Evolutionary conservation across 2,888 invertebrate genomes (phyloP).

Genomic region (Plebejus melissa): DNA sequence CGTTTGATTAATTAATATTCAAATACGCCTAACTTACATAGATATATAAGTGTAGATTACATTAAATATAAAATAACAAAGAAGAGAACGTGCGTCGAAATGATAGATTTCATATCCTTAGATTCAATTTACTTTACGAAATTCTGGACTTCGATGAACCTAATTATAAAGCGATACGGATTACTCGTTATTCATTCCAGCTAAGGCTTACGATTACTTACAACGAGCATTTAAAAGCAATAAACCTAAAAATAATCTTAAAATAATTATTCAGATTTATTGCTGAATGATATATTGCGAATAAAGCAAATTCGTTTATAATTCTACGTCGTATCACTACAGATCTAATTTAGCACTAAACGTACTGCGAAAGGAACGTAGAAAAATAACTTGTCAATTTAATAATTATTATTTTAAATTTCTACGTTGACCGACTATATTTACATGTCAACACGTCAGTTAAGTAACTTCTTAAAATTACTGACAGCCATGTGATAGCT

Average conservation of each 20-base stretch:
- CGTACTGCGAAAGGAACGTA: constrained; percentile 69
- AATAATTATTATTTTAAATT: constrained; percentile 69
- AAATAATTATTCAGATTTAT: constrained; percentile 42
- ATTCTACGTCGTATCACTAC: constrained; percentile 42
- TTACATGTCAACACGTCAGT: constrained; percentile 76
- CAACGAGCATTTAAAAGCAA: constrained; percentile 38
- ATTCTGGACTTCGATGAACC: constrained; percentile 71
- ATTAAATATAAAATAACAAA: constrained; percentile 41
- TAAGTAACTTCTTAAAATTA: constrained; percentile 74
- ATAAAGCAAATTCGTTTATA: constrained; percentile 44
- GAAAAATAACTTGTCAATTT: constrained; percentile 77
- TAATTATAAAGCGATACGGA: constrained; percentile 79
- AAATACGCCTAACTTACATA: constrained; percentile 68
- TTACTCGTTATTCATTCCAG: constrained; percentile 63
- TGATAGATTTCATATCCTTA: constrained; percentile 49
- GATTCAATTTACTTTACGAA: constrained; percentile 66
- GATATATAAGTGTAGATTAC: constrained; percentile 50
- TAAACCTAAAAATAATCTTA: constrained; percentile 36
- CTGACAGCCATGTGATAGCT: constrained; percentile 80
- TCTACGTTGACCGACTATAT: constrained; percentile 77
- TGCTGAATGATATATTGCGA: constrained; percentile 47
- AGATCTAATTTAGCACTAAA: constrained; percentile 47
- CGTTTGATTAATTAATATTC: constrained; percentile 71
- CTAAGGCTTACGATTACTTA: constrained; percentile 51
- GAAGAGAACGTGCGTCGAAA: constrained; percentile 58